phyloP scores from a whole-genome alignment of 1,140 invertebrate species.

The Calosoma granatense region DNA sequence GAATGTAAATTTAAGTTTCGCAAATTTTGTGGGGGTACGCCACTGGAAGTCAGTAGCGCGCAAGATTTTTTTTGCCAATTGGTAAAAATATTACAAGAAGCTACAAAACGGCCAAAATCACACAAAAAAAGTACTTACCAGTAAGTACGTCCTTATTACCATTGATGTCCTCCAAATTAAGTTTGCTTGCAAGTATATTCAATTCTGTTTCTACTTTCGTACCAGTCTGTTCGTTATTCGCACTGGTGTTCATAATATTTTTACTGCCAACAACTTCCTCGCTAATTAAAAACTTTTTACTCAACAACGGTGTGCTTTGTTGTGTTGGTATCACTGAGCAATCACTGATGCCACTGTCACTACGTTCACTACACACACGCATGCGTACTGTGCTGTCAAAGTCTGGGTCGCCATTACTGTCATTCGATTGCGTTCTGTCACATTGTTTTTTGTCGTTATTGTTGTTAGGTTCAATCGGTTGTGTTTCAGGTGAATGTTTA shows the following conservation, averaged over 20 bases:
- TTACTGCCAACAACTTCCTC: conserved; percentile 25
- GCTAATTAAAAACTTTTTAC: conserved; percentile 33
- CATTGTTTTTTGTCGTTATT: conserved; percentile 29
- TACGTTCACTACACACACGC: conserved; percentile 39
- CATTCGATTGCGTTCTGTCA: not conserved
- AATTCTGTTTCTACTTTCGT: not conserved
- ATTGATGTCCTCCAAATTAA: too few relatives aligned
- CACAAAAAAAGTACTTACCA: conserved; percentile 12
- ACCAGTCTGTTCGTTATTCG: not conserved
- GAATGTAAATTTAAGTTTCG: conserved; percentile 20
- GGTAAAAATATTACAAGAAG: too few relatives aligned
- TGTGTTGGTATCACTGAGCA: conserved; percentile 33
- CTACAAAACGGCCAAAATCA: too few relatives aligned
- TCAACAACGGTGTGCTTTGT: conserved; percentile 24
- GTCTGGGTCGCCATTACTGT: not conserved
- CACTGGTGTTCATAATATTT: not conserved
- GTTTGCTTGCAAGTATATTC: not conserved
- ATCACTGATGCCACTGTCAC: conserved; percentile 50
- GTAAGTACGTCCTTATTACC: not conserved
- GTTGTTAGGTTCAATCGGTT: too few relatives aligned
- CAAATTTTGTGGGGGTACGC: too few relatives aligned
- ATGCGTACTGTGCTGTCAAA: conserved; percentile 13
- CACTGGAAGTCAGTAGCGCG: too few relatives aligned
- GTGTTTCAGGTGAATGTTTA: too few relatives aligned
- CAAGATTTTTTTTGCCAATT: too few relatives aligned